Evolutionary conservation across 2,113 vertebrate species (phyloP), one percentile per base, ranked within the genome.

Genomic region (Romanogobio albipinnatus): DNA sequence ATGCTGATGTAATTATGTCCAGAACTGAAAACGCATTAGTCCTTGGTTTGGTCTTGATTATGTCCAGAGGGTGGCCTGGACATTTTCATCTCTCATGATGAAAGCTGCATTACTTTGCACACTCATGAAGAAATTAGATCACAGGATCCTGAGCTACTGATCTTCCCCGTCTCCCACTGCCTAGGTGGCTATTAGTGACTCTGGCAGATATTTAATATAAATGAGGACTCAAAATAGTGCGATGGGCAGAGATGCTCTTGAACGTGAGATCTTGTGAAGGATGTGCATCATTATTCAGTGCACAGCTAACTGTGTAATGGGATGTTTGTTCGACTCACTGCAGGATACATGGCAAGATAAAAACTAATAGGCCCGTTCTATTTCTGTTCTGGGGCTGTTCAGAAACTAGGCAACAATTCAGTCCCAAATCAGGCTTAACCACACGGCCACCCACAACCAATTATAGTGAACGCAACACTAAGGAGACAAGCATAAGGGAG

Each of bases 311-410:
- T 22, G 13, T 84, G 70, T 75, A 58, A 75, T 71, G 84, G 56
- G 83, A 62, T 85, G 83, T 87, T 86, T 84, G 83, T 86, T 88
- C 86, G 80, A 84, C 83, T 43, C 76, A 82, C 82, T 81, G 84
- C 76, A 58, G 88, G 86, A 85, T 88, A 90, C 88, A 89, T 84
- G 29, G 85, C 39, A 76, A 87, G 80, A 24, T 82, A 58, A 86
- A 86, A 83, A 87, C 86, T 83, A 87, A 89, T 88, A 83, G 75
- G 29, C 81, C 68, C 47, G 62, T 78, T 79, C 87, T 85, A 76
- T 87, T 89, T 89, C 80, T 82, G 84, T 81, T 24, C 56, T 68
- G 70, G 75, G 66, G 71, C 83, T 58, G 82, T 76, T 62, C 51
- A 71, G 84, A 84, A 76, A 29, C 53, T 51, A 85, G 84, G 26